Evolutionary conservation across 2,888 invertebrate species (phyloP).

Genomic region (Cantharis rustica): DNA sequence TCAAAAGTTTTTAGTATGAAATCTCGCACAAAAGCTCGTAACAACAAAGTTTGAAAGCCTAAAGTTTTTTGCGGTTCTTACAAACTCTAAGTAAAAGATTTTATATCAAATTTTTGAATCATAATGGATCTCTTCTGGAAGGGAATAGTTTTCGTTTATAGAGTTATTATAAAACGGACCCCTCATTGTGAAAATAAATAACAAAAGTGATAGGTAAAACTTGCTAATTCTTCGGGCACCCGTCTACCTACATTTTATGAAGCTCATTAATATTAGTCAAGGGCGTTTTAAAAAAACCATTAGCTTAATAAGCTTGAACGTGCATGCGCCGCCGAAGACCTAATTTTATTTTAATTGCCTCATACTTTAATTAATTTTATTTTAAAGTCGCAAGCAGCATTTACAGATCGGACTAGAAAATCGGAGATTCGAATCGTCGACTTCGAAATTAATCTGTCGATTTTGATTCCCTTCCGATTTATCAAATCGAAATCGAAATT

Average conservation of each 20-base stretch:
- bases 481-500: neutral
- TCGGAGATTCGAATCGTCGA: neutral
- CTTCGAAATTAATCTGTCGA: neutral
- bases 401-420: neutral
- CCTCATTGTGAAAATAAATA: neutral
- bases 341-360: conserved; percentile 26
- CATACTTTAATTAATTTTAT: conserved; percentile 17
- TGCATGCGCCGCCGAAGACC: conserved; percentile 16
- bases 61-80: neutral
- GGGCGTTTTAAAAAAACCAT: conserved; percentile 25
- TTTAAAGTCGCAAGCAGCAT: neutral
- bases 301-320: conserved; percentile 21
- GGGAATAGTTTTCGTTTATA: neutral
- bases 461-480: neutral
- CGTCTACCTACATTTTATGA: conserved; percentile 12
- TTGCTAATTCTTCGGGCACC: neutral
- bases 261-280: conserved; percentile 24
- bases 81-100: neutral
- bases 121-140: neutral
- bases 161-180: neutral
- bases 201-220: neutral
- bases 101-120: neutral
- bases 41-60: neutral
- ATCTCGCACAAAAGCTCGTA: neutral
- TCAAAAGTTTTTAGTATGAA: neutral